phyloP scores from a whole-genome alignment of 2,888 invertebrate species.

The Raillietiella orientalis region DNA sequence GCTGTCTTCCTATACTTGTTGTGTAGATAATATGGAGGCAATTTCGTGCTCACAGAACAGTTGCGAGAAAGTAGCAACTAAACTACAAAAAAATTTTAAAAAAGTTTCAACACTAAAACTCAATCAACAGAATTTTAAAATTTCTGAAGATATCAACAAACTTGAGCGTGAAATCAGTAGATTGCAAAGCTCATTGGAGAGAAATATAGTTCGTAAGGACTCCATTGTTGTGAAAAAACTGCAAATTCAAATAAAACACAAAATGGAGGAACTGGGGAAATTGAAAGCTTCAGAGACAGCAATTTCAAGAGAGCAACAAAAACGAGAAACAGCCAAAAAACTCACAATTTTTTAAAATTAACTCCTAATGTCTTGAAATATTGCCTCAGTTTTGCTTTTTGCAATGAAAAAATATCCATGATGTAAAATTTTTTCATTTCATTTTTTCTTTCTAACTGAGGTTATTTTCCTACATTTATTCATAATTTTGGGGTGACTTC shows the following conservation, averaged over 20 bases:
- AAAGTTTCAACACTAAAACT: conserved; percentile 7
- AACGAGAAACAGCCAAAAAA: conserved; percentile 35
- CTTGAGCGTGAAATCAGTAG: conserved; percentile 29
- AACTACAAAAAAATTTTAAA: background rate
- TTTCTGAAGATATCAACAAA: conserved; percentile 26
- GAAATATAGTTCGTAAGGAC: conserved; percentile 23
- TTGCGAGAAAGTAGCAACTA: too few relatives aligned
- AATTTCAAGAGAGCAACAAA: conserved; percentile 31
- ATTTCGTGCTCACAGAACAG: too few relatives aligned
- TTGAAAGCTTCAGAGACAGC: conserved; percentile 25
- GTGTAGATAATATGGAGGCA: background rate
- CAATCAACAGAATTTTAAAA: conserved; percentile 8
- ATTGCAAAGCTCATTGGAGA: conserved; percentile 25
- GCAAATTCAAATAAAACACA: conserved; percentile 22
- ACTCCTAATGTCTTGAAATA: too few relatives aligned
- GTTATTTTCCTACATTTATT: too few relatives aligned
- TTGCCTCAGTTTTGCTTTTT: too few relatives aligned
- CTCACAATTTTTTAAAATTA: conserved; percentile 41
- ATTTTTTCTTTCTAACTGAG: too few relatives aligned
- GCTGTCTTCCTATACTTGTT: background rate
- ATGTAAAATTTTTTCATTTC: too few relatives aligned
- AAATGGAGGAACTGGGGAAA: conserved; percentile 23
- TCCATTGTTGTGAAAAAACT: conserved; percentile 22
- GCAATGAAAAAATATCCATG: too few relatives aligned
- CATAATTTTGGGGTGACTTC: too few relatives aligned